Conservation (phyloP, 2,888 invertebrate genomes). For the Drosophila anceps region DNA sequence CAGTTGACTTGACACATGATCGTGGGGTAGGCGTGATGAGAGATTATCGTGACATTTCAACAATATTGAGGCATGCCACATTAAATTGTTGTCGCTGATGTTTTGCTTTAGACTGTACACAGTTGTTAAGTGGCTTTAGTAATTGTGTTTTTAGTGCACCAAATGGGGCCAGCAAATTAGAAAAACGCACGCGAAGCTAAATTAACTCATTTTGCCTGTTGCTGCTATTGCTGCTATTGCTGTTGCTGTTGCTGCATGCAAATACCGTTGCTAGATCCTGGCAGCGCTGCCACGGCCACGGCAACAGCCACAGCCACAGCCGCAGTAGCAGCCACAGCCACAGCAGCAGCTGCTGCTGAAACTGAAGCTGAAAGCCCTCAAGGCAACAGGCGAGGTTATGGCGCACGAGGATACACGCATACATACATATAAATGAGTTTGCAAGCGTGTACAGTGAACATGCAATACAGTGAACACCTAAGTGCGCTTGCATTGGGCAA, state of each 20-base stretch:
- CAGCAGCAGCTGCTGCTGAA: slow-evolving; percentile 7
- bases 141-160: slow-evolving; percentile 29
- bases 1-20: background rate
- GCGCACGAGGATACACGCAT: slow-evolving; percentile 10
- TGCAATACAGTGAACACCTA: background rate
- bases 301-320: no score
- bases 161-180: slow-evolving; percentile 32
- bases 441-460: slow-evolving; percentile 14
- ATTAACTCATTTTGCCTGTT: slow-evolving; percentile 26
- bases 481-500: no score
- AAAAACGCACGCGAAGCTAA: slow-evolving; percentile 28
- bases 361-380: slow-evolving; percentile 27
- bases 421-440: slow-evolving; percentile 1
- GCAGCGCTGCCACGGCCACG: no score
- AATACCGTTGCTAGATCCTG: slow-evolving; percentile 13
- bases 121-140: slow-evolving; percentile 35
- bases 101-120: slow-evolving; percentile 6
- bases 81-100: background rate
- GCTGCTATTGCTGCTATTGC: slow-evolving; percentile 22
- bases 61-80: slow-evolving; percentile 20
- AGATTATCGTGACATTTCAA: background rate
- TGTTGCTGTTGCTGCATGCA: slow-evolving; percentile 12
- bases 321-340: background rate
- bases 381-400: slow-evolving; percentile 46
- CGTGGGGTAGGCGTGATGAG: background rate